Evolutionary conservation across 2,888 invertebrate species (phyloP).

Genomic region (Blastobasis adustella): DNA sequence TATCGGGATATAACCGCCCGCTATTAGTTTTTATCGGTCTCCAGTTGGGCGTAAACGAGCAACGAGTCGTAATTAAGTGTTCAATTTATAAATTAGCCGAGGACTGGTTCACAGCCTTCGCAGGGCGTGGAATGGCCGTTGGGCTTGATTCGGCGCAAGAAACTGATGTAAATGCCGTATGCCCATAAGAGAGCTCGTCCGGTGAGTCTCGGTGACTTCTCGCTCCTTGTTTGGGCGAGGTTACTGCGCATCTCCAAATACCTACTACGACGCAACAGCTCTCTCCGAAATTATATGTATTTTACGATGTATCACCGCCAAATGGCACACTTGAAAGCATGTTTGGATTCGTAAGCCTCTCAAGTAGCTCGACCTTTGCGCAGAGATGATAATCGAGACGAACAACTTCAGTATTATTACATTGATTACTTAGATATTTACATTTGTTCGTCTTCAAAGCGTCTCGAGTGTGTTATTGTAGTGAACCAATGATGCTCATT

Average conservation of each 20-base stretch:
- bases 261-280: too few species aligned
- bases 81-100: conserved; percentile 44
- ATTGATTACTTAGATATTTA: not conserved
- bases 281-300: not conserved
- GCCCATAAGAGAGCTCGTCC: too few species aligned
- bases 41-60: conserved; percentile 33
- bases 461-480: too few species aligned
- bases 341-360: not conserved
- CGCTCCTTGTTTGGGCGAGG: not conserved
- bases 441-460: too few species aligned
- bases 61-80: conserved; percentile 41
- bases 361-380: not conserved
- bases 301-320: not conserved
- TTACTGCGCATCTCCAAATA: not conserved
- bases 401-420: not conserved
- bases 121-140: too few species aligned
- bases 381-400: not conserved
- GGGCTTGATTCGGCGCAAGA: too few species aligned
- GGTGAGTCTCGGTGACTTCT: not conserved
- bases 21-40: conserved; percentile 35
- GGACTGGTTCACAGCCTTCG: not conserved
- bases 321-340: too few species aligned
- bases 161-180: too few species aligned
- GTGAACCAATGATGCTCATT: too few species aligned
- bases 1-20: conserved; percentile 32